Evolutionary conservation across 2,797 vertebrate genomes (phyloP).

Genomic region (Microhierax caerulescens): DNA sequence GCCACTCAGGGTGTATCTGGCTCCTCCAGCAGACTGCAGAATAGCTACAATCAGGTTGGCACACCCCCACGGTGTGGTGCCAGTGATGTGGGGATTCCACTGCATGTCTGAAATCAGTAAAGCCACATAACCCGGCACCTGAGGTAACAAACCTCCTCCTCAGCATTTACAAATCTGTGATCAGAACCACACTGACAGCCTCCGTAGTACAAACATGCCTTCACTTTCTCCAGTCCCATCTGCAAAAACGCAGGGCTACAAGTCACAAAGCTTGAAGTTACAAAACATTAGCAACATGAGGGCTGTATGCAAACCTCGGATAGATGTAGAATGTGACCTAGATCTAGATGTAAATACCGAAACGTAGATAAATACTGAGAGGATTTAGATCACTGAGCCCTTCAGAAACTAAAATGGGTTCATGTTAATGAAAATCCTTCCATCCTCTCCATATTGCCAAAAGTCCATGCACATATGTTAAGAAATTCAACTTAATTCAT

Average conservation of each 20-base stretch:
- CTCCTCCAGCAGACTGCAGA: background rate
- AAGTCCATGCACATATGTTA: background rate
- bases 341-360: background rate
- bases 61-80: accelerated
- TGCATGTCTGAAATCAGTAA: background rate
- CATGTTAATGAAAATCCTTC: constrained; percentile 48
- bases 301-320: background rate
- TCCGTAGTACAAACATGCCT: background rate
- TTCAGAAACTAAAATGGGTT: constrained; percentile 24
- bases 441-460: background rate
- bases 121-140: background rate
- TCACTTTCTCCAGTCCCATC: background rate
- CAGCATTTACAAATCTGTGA: background rate
- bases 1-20: background rate
- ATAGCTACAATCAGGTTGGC: background rate
- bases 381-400: constrained; percentile 31
- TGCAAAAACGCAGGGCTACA: background rate
- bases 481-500: background rate
- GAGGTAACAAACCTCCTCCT: background rate
- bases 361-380: background rate
- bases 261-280: background rate
- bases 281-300: background rate
- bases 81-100: background rate
- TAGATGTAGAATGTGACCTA: background rate
- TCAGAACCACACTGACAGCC: accelerated